Percentiles rank a stretch among this genome's conserved stretches.
Evolutionary conservation across 2,797 vertebrate species (phyloP).

Genomic region (Chaetophractus vellerosus): DNA sequence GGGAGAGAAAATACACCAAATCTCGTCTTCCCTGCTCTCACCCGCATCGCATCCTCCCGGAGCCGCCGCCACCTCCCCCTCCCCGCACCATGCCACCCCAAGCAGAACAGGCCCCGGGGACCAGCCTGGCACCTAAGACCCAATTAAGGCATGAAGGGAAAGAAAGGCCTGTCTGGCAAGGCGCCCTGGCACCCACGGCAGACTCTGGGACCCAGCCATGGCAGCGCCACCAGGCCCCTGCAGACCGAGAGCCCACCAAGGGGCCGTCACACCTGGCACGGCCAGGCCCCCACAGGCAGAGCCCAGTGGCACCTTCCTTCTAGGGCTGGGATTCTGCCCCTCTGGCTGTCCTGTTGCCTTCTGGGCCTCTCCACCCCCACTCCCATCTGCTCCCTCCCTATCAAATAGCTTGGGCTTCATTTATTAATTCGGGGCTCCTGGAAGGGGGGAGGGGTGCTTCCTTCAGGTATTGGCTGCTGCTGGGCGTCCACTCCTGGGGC

Average conservation of each 20-base stretch:
- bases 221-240: not conserved
- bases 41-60: constrained; percentile 34
- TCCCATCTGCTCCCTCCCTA: constrained; percentile 76
- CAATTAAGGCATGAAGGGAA: constrained; percentile 80
- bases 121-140: constrained; percentile 84
- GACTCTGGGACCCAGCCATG: constrained; percentile 41
- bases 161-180: constrained; percentile 78
- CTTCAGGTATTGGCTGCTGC: constrained; percentile 54
- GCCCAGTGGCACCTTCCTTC: constrained; percentile 65
- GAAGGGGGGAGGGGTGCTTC: not conserved
- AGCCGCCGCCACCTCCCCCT: constrained; percentile 61
- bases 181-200: constrained; percentile 65
- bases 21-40: constrained; percentile 57
- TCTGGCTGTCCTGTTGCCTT: constrained; percentile 51
- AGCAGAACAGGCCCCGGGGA: constrained; percentile 75
- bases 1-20: constrained; percentile 81
- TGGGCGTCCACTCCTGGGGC: not conserved
- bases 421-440: constrained; percentile 70
- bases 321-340: constrained; percentile 52
- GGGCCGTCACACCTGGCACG: constrained; percentile 52
- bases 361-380: not conserved
- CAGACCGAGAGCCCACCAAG: constrained; percentile 17
- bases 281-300: not conserved
- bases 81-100: constrained; percentile 48
- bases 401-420: constrained; percentile 74